A percentile compares a stretch with the other conserved stretches of the same genome.
phyloP scores from a whole-genome alignment of 2,113 vertebrate species.

The Rhadina sibilatrix region DNA sequence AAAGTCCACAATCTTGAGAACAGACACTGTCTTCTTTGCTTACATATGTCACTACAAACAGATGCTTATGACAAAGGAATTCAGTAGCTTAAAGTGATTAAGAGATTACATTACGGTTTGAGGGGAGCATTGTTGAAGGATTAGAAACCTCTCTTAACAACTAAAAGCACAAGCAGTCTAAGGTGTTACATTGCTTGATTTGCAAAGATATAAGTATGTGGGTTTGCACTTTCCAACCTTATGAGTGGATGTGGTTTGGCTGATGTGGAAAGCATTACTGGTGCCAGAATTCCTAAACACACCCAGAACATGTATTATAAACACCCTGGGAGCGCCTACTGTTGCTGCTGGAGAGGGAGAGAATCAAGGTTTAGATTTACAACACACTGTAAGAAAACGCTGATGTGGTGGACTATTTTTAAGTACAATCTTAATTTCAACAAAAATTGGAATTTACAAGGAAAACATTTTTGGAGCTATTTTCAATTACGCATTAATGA shows the following conservation, averaged over 20 bases:
- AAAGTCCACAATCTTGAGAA: not conserved
- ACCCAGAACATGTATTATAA: not conserved
- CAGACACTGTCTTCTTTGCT: not conserved
- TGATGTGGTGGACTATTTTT: not conserved
- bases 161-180: not conserved
- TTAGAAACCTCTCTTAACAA: conserved; percentile 34
- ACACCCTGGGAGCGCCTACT: not conserved
- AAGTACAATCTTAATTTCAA: not conserved
- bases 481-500: not conserved
- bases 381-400: not conserved
- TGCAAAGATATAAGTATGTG: not conserved
- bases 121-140: conserved; percentile 5
- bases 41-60: not conserved
- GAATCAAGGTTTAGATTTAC: not conserved
- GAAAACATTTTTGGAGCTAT: not conserved
- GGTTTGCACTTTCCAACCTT: not conserved
- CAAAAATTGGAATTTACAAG: not conserved
- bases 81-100: conserved; percentile 34
- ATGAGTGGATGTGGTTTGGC: not conserved
- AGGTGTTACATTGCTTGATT: not conserved
- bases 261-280: not conserved
- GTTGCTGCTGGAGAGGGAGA: not conserved
- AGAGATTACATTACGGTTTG: conserved; percentile 30
- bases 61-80: conserved; percentile 18
- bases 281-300: conserved; percentile 23